Base-by-base conservation (phyloP, 1,140 invertebrate species). In the Globodera ellingtonae region DNA sequence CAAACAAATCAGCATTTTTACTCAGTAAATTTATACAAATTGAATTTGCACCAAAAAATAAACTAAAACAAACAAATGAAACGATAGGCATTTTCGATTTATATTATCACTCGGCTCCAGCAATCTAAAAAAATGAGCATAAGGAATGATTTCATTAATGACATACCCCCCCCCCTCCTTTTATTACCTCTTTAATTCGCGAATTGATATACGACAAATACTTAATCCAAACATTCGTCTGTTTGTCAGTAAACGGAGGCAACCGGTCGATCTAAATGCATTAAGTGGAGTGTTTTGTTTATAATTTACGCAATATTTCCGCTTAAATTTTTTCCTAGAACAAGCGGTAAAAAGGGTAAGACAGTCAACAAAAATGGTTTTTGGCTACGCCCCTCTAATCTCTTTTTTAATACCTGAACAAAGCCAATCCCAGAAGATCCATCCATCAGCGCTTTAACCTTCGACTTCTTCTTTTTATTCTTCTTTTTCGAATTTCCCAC, bases 1-100 rank as follows among this genome's bases (percentile, higher is more conserved):
- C 59, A 15, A 65, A 65, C 13, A 21, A 65, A 15, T 13, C 2
- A 13, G 59, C 59, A 65, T 15, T 3, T 13, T 67, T 44, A 35
- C 6, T 70, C 24, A 70, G n/a, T 35, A 44, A 69, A 44, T 70
- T 70, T 70, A 13, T 70, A 2, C 67, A 70, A 70, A 70, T 70
- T 24, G 24, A 70, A 70, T 44, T 70, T 69, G 66, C 35, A 44
- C 46, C 67, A 52, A 9, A 52, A 52, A 52, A 52, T 21, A 18
- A 67, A 13, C 8, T 5, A 13, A 44, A 67, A 18, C 35, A 18
- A 67, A 67, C 1, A 18, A 67, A 21, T 67, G 24, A 70, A 13
- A 9, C 66, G 66, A 69, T 69, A 24, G 9, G 8, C 9, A 69
- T 13, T 10, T 24, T 10, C 66, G 66, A 69, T 69, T n/a, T 4